phyloP scores from a whole-genome alignment of 1,140 invertebrate species.

The Tetragonula clypearis region DNA sequence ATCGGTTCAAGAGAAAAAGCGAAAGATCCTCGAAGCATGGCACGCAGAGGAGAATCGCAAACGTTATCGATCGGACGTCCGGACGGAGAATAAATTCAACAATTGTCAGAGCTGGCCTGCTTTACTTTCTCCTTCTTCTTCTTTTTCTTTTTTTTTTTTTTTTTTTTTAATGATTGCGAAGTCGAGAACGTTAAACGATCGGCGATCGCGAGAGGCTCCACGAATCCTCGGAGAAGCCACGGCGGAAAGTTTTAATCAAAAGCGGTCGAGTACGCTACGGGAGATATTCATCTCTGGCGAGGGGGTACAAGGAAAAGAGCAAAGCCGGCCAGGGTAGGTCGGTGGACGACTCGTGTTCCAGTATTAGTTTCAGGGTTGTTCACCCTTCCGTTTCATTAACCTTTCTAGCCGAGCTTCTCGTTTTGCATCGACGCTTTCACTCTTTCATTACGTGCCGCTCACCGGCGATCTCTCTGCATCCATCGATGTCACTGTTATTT shows the following conservation, averaged over 20 bases:
- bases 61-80: neutral
- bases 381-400: slow-evolving; percentile 81
- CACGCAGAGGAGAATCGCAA: neutral
- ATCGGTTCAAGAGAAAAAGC: no score
- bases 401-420: slow-evolving; percentile 39
- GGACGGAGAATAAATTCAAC: neutral
- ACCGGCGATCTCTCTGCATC: slow-evolving; percentile 12
- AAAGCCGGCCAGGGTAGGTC: neutral
- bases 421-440: slow-evolving; percentile 43
- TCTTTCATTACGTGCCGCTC: slow-evolving; percentile 36
- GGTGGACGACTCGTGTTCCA: slow-evolving; percentile 35
- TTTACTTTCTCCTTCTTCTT: no score
- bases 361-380: slow-evolving; percentile 62
- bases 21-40: neutral
- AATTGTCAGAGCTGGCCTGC: neutral
- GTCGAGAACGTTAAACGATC: neutral
- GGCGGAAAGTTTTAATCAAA: slow-evolving; percentile 32
- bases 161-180: neutral
- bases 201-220: neutral
- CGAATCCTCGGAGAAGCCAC: neutral
- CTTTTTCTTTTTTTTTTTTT: neutral
- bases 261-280: slow-evolving; percentile 1
- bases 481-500: slow-evolving; percentile 35
- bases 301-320: slow-evolving; percentile 34
- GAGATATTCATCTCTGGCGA: slow-evolving; percentile 29